Conservation (phyloP, 2,113 vertebrate genomes). For the Saimiri boliviensis region DNA sequence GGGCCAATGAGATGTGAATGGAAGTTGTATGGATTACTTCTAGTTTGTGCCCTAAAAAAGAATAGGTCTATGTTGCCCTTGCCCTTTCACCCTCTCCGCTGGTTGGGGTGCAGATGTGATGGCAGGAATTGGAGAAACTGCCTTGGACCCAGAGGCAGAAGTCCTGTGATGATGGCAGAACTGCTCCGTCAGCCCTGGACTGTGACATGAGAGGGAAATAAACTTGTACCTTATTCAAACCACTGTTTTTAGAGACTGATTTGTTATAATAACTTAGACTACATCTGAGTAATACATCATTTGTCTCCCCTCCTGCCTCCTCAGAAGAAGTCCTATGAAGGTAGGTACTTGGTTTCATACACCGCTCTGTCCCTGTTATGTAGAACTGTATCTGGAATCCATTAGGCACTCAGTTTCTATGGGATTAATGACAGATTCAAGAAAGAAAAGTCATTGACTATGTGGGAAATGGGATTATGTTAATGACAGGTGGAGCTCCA, state of each 20-base stretch:
- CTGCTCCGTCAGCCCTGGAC: neutral
- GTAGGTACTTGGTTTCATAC: neutral
- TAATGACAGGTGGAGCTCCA: neutral
- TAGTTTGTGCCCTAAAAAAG: neutral
- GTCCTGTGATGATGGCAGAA: neutral
- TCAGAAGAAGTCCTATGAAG: neutral
- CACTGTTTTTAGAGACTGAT: neutral
- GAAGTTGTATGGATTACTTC: neutral
- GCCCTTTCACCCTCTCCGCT: neutral
- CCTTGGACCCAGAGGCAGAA: neutral
- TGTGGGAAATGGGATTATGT: neutral
- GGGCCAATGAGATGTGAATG: neutral
- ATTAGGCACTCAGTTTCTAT: neutral
- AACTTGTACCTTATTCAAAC: neutral
- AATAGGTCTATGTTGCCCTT: neutral
- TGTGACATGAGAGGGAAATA: neutral
- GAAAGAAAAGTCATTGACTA: neutral
- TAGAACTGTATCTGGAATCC: neutral
- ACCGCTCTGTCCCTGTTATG: neutral
- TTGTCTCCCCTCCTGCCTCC: neutral
- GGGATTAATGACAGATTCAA: neutral
- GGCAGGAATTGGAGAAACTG: neutral
- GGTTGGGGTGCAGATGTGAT: neutral
- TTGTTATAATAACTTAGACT: neutral
- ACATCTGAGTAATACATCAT: neutral